Conservation (phyloP, 2,797 vertebrate species). For the Dermochelys coriacea region DNA sequence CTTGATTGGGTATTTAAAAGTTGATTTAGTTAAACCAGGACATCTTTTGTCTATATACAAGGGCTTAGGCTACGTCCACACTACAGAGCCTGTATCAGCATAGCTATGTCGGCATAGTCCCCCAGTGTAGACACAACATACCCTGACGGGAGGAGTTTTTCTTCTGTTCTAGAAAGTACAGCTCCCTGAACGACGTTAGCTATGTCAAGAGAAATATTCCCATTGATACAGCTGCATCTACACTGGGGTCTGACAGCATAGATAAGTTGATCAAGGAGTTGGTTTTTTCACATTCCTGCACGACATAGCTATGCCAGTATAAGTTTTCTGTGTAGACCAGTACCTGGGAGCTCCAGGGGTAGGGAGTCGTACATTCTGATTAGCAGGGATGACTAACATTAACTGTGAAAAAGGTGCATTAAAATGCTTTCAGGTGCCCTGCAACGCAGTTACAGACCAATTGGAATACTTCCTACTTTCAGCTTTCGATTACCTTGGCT, state of each 20-base stretch:
- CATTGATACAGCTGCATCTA: too few relatives aligned
- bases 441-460: neutral
- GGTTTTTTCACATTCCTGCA: neutral
- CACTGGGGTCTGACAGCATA: neutral
- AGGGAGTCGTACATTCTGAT: neutral
- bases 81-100: neutral
- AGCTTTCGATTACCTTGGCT: neutral
- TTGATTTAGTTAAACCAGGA: neutral
- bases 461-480: neutral
- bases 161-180: too few relatives aligned
- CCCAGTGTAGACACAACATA: too few relatives aligned
- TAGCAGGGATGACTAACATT: neutral
- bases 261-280: too few relatives aligned
- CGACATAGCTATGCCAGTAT: neutral
- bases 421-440: neutral
- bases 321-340: neutral
- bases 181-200: too few relatives aligned
- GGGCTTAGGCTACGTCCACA: too few relatives aligned
- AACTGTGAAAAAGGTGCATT: neutral
- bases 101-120: neutral
- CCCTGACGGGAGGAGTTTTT: too few relatives aligned
- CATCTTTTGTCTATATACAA: neutral
- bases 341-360: neutral
- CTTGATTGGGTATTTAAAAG: neutral
- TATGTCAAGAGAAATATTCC: too few relatives aligned